These are phyloP conservation scores for Melangyna quadrimaculata DNA, from an alignment of 2,888 invertebrate genomes.

Conservation along the genomic window DNA sequence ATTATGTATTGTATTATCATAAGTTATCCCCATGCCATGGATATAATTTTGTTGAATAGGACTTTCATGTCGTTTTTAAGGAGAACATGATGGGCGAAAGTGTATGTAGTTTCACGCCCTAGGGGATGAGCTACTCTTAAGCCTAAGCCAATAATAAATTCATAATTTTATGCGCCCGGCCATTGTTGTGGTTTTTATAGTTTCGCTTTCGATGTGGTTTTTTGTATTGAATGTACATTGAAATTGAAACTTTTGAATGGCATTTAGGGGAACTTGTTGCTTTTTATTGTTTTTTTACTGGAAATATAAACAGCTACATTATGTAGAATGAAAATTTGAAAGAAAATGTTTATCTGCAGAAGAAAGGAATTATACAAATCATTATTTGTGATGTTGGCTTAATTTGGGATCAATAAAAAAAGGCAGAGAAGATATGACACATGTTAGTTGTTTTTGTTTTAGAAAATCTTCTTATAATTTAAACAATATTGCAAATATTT, in stretches of 20 bases:
- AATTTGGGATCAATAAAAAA: no score
- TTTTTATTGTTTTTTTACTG: no score
- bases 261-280: slow-evolving; percentile 35
- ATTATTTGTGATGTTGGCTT: no score
- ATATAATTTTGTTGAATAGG: slow-evolving; percentile 40
- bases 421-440: no score
- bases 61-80: slow-evolving; percentile 46
- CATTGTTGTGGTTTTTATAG: neutral
- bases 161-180: slow-evolving; percentile 19
- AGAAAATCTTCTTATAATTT: no score
- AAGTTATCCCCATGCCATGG: slow-evolving; percentile 32
- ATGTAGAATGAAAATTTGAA: no score
- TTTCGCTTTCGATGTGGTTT: neutral
- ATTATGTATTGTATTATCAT: slow-evolving; percentile 7
- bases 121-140: slow-evolving; percentile 50
- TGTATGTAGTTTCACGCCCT: slow-evolving; percentile 20
- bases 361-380: no score
- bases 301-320: no score
- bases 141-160: slow-evolving; percentile 52
- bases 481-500: no score
- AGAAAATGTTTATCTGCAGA: no score
- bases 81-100: slow-evolving; percentile 33
- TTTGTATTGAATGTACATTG: slow-evolving; percentile 24
- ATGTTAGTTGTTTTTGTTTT: no score
- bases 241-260: slow-evolving; percentile 13